Evolutionary conservation across 2,888 invertebrate species (phyloP).

Genomic region (Octonoba sinensis): DNA sequence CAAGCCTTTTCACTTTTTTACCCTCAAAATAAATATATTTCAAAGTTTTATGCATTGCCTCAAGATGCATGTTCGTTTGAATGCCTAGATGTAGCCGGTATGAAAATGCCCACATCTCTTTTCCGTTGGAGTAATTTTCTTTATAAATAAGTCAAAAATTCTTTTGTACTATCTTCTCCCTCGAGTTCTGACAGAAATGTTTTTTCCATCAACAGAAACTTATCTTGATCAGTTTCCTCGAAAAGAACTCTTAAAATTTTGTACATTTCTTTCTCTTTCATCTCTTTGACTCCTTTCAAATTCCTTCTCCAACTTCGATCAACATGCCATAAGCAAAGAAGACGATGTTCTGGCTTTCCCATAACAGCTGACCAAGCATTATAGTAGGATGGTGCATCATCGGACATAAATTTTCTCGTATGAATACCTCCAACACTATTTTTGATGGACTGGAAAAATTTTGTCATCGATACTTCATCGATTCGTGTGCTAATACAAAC

Average conservation of each 20-base stretch:
- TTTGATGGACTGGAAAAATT: conserved; percentile 18
- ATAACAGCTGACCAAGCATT: conserved; percentile 65
- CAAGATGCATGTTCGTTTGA: conserved; percentile 39
- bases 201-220: conserved; percentile 1
- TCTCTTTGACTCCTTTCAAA: neutral
- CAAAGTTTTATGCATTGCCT: conserved; percentile 20
- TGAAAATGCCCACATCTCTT: conserved; percentile 41
- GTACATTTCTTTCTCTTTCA: conserved; percentile 7
- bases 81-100: conserved; percentile 25
- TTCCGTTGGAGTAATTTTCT: conserved; percentile 11
- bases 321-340: conserved; percentile 63
- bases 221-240: conserved; percentile 1
- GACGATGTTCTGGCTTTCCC: conserved; percentile 13
- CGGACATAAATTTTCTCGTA: conserved; percentile 58
- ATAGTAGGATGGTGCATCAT: conserved; percentile 60
- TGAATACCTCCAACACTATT: neutral
- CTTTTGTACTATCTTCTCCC: neutral
- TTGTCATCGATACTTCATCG: conserved; percentile 4
- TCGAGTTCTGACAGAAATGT: neutral
- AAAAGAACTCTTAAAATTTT: conserved; percentile 7
- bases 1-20: conserved; percentile 16
- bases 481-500: conserved; percentile 16
- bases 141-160: conserved; percentile 15
- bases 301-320: conserved; percentile 16
- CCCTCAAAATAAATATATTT: conserved; percentile 23